These are phyloP conservation scores for Dendronephthya gigantea DNA, from an alignment of 64 coral and sea anemone species.

Conservation along the genomic window DNA sequence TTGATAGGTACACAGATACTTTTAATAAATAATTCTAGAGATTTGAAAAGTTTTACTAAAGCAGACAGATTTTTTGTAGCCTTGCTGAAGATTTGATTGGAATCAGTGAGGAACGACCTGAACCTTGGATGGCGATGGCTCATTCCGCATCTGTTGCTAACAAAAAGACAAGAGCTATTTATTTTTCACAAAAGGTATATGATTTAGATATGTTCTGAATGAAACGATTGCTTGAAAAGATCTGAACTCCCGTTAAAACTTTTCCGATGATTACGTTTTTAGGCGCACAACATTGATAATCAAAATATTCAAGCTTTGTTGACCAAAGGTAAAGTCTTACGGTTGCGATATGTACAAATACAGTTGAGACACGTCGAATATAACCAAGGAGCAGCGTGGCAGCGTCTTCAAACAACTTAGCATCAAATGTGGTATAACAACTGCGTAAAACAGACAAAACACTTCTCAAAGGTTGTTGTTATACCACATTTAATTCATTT, in stretches of 20 bases:
- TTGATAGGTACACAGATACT: slow-evolving; percentile 88
- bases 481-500: no score
- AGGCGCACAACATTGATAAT: slow-evolving; percentile 91
- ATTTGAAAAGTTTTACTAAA: no score
- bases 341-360: neutral
- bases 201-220: neutral
- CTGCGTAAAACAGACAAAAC: no score
- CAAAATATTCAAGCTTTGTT: slow-evolving; percentile 87
- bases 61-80: slow-evolving; percentile 51
- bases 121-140: slow-evolving; percentile 90
- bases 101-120: slow-evolving; percentile 68
- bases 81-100: slow-evolving; percentile 79
- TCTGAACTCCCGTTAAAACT: no score
- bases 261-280: no score
- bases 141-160: slow-evolving; percentile 74
- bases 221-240: no score
- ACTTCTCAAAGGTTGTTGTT: no score
- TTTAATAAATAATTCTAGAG: no score
- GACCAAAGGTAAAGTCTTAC: slow-evolving; percentile 53
- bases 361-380: no score
- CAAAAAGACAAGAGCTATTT: slow-evolving; percentile 84
- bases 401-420: no score
- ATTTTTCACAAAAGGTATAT: slow-evolving; percentile 84
- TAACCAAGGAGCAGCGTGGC: no score
- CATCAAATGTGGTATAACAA: no score